These are phyloP conservation scores for Zaprionus lachaisei DNA, from an alignment of 1,140 invertebrate species.

Conservation along the genomic window DNA sequence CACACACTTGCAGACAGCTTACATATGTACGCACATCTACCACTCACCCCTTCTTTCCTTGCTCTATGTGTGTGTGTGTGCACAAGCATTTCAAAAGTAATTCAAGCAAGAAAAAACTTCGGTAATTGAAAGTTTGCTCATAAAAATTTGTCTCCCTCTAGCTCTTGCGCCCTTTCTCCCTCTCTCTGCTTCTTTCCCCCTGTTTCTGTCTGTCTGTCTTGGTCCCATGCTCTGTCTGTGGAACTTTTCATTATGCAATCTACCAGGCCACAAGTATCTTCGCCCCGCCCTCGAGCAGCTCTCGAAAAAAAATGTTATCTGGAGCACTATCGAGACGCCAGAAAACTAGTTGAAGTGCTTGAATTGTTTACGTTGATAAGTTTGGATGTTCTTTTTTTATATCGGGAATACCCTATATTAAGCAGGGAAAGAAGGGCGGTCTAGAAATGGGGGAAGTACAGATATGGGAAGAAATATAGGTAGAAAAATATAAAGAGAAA, in stretches of 20 bases:
- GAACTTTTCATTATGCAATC: slow-evolving; percentile 74
- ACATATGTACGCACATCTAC: slow-evolving; percentile 8
- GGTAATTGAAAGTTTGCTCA: slow-evolving; percentile 82
- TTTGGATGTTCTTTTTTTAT: slow-evolving; percentile 37
- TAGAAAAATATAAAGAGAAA: not conserved
- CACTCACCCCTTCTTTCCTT: not conserved
- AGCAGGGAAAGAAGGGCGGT: not conserved
- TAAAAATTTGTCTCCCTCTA: slow-evolving; percentile 77
- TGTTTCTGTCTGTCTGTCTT: not conserved
- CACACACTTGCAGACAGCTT: slow-evolving; percentile 16
- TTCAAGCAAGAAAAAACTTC: slow-evolving; percentile 80
- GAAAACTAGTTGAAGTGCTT: slow-evolving; percentile 76
- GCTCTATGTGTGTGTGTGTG: slow-evolving; percentile 17
- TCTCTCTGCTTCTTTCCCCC: not conserved
- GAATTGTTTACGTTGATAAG: slow-evolving; percentile 80
- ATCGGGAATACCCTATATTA: not conserved
- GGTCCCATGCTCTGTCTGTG: slow-evolving; percentile 20
- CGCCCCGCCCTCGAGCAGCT: not conserved
- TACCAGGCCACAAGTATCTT: slow-evolving; percentile 32
- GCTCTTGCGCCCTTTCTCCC: slow-evolving; percentile 24
- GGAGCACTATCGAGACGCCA: slow-evolving; percentile 75
- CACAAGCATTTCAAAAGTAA: slow-evolving; percentile 76
- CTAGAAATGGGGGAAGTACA: too few species aligned
- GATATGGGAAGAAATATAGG: not conserved
- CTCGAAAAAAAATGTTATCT: slow-evolving; percentile 50